Percentiles rank a stretch among this genome's conserved stretches.
These are phyloP conservation scores for Alosa sapidissima DNA, from an alignment of 2,797 vertebrate genomes.

Conservation along the genomic window DNA sequence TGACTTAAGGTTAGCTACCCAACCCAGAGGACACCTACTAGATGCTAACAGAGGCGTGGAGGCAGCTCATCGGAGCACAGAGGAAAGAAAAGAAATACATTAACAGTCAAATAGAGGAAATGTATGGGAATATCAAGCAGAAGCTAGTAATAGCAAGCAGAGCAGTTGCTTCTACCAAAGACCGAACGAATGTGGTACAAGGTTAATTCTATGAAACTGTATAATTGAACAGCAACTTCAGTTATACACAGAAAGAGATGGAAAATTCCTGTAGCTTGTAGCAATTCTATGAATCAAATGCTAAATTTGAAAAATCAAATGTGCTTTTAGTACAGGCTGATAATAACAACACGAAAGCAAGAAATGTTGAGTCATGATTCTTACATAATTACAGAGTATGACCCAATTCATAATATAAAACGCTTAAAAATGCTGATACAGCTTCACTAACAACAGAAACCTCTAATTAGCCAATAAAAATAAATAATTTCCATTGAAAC, in stretches of 20 bases:
- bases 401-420: not conserved
- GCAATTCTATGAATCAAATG: not conserved
- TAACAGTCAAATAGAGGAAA: not conserved
- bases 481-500: not conserved
- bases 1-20: slow-evolving; percentile 7
- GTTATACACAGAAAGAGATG: not conserved
- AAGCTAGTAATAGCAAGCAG: not conserved
- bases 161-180: not conserved
- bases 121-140: not conserved
- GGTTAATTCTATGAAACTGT: not conserved
- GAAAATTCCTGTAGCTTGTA: not conserved
- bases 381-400: not conserved
- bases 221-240: not conserved
- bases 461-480: not conserved
- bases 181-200: not conserved
- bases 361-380: not conserved
- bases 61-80: not conserved
- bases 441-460: not conserved
- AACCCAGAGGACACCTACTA: not conserved
- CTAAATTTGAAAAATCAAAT: not conserved
- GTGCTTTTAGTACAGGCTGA: not conserved
- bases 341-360: not conserved
- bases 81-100: not conserved
- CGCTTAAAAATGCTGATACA: not conserved
- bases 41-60: not conserved